These are phyloP conservation scores for Pica pica DNA, from an alignment of 2,113 vertebrate species.

Conservation along the genomic window DNA sequence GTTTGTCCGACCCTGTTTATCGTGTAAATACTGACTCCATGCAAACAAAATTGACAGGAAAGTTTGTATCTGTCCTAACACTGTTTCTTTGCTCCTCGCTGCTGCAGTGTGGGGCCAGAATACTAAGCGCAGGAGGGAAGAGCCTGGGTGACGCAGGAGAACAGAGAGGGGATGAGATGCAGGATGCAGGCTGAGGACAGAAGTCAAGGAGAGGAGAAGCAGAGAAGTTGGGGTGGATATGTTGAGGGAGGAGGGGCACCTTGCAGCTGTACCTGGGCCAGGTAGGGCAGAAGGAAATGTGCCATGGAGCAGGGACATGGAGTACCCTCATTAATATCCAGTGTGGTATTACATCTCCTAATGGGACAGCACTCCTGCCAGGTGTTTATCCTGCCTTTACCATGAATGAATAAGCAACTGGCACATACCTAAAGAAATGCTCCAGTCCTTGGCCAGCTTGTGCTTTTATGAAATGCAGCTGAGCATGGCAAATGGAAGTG, in stretches of 20 bases:
- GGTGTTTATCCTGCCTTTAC: not conserved
- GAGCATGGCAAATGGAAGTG: not conserved
- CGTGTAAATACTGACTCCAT: not conserved
- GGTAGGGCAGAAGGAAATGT: not conserved
- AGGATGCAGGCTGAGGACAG: not conserved
- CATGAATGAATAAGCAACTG: not conserved
- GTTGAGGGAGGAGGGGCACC: not conserved
- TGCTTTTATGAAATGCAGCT: not conserved
- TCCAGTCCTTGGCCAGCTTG: not conserved
- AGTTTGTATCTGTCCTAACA: not conserved
- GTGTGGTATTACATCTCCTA: not conserved
- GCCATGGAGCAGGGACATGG: not conserved
- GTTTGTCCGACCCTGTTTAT: not conserved
- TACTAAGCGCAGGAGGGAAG: not conserved
- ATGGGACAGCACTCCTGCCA: not conserved
- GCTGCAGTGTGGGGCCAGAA: not conserved
- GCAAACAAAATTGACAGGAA: not conserved
- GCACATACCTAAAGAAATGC: not conserved
- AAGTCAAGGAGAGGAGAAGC: not conserved
- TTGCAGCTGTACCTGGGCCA: not conserved
- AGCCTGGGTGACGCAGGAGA: not conserved
- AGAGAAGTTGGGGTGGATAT: not conserved
- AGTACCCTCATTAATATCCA: not conserved
- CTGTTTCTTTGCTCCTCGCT: not conserved
- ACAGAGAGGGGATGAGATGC: not conserved